Conservation (phyloP, 2,113 vertebrate genomes). For the Kobus ellipsiprymnus region DNA sequence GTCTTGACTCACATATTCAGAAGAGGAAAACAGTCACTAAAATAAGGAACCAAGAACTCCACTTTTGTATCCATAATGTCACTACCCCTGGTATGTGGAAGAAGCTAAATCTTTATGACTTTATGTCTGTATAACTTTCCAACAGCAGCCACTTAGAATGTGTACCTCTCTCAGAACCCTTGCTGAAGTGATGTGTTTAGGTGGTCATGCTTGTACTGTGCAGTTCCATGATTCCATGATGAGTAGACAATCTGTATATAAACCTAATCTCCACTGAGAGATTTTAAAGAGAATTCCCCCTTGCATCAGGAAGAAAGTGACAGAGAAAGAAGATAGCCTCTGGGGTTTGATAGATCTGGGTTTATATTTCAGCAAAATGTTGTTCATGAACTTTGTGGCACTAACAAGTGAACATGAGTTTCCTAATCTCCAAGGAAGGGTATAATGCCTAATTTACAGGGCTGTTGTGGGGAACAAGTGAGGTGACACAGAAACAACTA, state of each 20-base stretch:
- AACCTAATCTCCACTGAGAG: neutral
- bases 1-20: neutral
- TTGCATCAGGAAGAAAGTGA: neutral
- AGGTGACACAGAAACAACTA: neutral
- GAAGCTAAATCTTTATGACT: neutral
- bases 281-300: neutral
- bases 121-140: neutral
- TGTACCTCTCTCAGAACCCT: neutral
- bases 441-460: neutral
- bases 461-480: neutral
- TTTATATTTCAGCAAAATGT: neutral
- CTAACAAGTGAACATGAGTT: neutral
- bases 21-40: neutral
- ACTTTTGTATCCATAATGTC: neutral
- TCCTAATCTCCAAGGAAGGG: neutral
- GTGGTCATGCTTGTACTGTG: neutral
- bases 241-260: neutral
- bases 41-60: neutral
- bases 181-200: neutral
- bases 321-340: neutral
- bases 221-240: neutral
- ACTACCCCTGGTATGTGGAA: neutral
- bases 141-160: neutral
- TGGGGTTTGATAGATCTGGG: neutral
- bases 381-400: neutral